Evolutionary conservation across 1,140 invertebrate genomes (phyloP).

Genomic region (Drosophila kurseongensis): DNA sequence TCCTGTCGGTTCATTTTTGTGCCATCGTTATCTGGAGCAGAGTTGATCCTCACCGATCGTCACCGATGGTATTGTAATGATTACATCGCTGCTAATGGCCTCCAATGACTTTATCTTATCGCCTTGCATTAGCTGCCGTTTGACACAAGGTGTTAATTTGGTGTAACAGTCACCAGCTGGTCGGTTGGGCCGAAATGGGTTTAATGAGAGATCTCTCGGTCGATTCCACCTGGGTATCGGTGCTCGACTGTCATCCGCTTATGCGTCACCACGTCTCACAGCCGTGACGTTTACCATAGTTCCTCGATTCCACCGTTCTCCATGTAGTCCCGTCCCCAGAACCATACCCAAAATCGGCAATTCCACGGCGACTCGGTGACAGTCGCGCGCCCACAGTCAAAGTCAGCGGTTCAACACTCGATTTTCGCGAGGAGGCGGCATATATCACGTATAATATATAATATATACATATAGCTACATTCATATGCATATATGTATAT

Average conservation of each 20-base stretch:
- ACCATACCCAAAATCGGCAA: constrained; percentile 59
- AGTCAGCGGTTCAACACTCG: constrained; percentile 55
- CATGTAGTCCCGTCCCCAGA: constrained; percentile 18
- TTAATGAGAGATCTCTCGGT: constrained; percentile 19
- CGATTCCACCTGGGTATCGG: background rate
- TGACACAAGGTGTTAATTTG: constrained; percentile 48
- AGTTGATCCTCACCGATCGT: constrained; percentile 14
- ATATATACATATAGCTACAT: constrained; percentile 19
- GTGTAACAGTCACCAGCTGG: constrained; percentile 28
- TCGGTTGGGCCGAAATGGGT: background rate
- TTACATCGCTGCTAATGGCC: constrained; percentile 14
- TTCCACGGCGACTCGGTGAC: constrained; percentile 42
- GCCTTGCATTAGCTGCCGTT: constrained; percentile 33
- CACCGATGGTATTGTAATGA: constrained; percentile 25
- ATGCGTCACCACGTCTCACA: constrained; percentile 36
- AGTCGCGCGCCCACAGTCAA: constrained; percentile 73
- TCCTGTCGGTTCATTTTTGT: constrained; percentile 26
- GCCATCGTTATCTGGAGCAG: constrained; percentile 4
- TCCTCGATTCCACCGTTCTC: constrained; percentile 14
- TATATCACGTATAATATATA: constrained; percentile 28
- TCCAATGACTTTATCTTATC: constrained; percentile 50
- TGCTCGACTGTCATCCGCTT: constrained; percentile 40
- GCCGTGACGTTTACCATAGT: constrained; percentile 23
- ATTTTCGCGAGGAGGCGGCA: constrained; percentile 39
- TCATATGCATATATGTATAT: constrained; percentile 49